A percentile compares a stretch with the other conserved stretches of the same genome.
Evolutionary conservation across 2,888 invertebrate genomes (phyloP).

Genomic region (Hypsopygia costalis): DNA sequence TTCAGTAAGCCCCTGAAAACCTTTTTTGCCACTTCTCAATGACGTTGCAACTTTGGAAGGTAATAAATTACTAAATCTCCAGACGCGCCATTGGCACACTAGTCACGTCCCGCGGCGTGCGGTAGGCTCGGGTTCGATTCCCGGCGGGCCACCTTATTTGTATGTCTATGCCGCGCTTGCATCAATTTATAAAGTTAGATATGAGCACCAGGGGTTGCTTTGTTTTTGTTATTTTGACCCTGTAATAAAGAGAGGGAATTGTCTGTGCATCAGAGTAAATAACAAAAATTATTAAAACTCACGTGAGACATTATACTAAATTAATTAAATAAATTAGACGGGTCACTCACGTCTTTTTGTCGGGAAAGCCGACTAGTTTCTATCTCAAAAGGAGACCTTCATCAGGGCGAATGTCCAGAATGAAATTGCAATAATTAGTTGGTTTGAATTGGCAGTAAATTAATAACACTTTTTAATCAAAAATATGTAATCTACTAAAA

Average conservation of each 20-base stretch:
- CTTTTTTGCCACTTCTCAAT: background rate
- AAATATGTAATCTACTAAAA: no score
- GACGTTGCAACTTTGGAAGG: background rate
- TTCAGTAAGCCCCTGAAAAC: no score
- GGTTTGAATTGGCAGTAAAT: no score
- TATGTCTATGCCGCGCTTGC: slow-evolving; percentile 32
- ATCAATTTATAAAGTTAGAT: slow-evolving; percentile 39
- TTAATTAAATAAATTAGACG: no score
- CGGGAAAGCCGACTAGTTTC: no score
- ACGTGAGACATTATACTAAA: no score
- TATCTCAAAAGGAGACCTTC: no score
- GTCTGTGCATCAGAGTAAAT: background rate
- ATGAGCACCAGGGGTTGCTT: slow-evolving; percentile 14
- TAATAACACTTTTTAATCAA: no score
- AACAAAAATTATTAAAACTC: no score
- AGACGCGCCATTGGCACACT: slow-evolving; percentile 28
- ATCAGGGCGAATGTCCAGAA: no score
- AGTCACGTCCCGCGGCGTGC: slow-evolving; percentile 43
- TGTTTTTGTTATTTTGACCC: slow-evolving; percentile 5
- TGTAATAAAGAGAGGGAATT: background rate
- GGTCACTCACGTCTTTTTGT: no score
- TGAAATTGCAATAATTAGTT: no score
- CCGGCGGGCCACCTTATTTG: slow-evolving; percentile 34
- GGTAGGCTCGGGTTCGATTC: slow-evolving; percentile 50
- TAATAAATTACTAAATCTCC: slow-evolving; percentile 9